Conservation (phyloP, 2,888 invertebrate genomes). For the Aphidoletes aphidimyza region DNA sequence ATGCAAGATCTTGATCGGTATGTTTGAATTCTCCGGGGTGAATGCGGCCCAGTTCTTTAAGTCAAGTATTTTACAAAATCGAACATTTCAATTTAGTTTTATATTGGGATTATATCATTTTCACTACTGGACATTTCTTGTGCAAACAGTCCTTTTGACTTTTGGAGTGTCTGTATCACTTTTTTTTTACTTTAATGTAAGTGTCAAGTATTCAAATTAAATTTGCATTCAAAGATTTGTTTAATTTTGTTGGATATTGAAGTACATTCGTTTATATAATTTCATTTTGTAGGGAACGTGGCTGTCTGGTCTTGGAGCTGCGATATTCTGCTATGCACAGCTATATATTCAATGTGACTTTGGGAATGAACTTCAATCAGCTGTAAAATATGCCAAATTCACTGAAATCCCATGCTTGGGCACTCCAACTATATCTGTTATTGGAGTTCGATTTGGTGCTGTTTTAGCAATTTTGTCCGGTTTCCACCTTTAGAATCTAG, state of each 20-base stretch:
- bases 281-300: not conserved
- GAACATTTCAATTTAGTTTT: not conserved
- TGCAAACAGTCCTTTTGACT: not conserved
- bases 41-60: not conserved
- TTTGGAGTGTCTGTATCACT: not conserved
- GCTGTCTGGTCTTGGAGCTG: not conserved
- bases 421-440: too few relatives aligned
- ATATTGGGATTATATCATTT: not conserved
- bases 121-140: not conserved
- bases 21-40: too few relatives aligned
- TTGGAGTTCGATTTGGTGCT: too few relatives aligned
- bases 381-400: not conserved
- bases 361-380: not conserved
- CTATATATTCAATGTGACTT: slow-evolving; percentile 1
- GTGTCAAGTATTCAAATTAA: too few relatives aligned
- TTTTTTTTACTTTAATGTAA: slow-evolving; percentile 2
- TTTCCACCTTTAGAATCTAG: too few relatives aligned
- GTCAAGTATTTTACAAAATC: too few relatives aligned
- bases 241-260: not conserved
- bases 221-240: not conserved
- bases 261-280: too few relatives aligned
- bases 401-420: not conserved
- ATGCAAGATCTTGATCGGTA: slow-evolving; percentile 30
- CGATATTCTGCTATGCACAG: not conserved
- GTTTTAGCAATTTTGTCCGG: too few relatives aligned